Evolutionary conservation across 2,888 invertebrate species (phyloP), one percentile per base, ranked within the genome.

Genomic region (Epinotia nisella): DNA sequence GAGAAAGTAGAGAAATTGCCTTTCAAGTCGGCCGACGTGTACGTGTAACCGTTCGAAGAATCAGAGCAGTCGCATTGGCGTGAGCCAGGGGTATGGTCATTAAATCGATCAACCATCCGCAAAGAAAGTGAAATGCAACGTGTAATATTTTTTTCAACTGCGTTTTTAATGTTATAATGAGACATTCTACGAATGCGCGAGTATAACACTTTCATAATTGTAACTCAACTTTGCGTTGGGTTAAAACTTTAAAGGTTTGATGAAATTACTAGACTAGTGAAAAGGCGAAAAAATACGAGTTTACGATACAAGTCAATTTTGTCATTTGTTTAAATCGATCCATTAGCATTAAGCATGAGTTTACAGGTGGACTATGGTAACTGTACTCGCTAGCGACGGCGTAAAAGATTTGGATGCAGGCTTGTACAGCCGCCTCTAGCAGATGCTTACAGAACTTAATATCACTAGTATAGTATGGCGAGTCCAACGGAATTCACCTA

Each of bases 1-100:
- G 68, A 70, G 85, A 85, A 84, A 85, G 85, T 77, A 73, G 82
- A 79, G 82, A 81, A 81, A 82, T 77, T 82, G 81, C 78, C 78
- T 56, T 66, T 41, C 55, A 39, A 56, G 29, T 29, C 7, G 55
- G n/a, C 41, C 21, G 74, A 67, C 75, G 67, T 71, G 74, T 71
- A 67, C 75, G 67, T 71, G 74, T 71, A 55, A 51, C 29, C 71
- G 74, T 76, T 76, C 76, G 79, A 79, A 78, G 78, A 85, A 86
- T 82, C 81, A 83, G 82, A 84, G 80, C 83, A 79, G 71, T 70
- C 51, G 64, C 60, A 74, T 49, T 67, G 68, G 75, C 75, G 64
- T 75, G 71, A 35, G 75, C 75, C 68, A 66, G 64, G 66, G 73
- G 75, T 75, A 75, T 62, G 68, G 66, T 71, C 65, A 76, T 80